Conservation (phyloP, 2,113 vertebrate species). For the Brachirus orientalis region DNA sequence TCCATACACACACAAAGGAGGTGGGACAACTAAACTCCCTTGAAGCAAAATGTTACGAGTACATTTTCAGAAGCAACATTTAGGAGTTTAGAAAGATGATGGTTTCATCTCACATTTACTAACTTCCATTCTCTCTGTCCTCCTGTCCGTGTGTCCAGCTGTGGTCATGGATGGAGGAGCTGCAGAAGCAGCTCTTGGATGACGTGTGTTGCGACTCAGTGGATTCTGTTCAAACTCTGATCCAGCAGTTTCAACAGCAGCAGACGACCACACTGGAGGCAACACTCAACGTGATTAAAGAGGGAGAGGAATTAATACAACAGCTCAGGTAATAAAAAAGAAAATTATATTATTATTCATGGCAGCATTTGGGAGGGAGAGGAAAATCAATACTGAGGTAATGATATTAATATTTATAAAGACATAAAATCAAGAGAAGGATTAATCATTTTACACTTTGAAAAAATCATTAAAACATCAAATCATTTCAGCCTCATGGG, state of each 20-base stretch:
- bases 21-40: conserved; percentile 86
- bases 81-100: too few species aligned
- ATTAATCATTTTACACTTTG: conserved; percentile 9
- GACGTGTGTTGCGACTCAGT: conserved; percentile 96
- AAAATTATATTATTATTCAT: not conserved
- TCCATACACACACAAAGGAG: conserved; percentile 99
- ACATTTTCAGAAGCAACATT: too few species aligned
- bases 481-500: not conserved
- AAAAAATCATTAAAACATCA: conserved; percentile 4
- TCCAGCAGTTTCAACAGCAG: conserved; percentile 98
- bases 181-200: conserved; percentile 97
- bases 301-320: conserved; percentile 97
- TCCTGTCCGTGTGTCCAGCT: conserved; percentile 78
- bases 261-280: conserved; percentile 96
- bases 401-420: conserved; percentile 13
- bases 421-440: conserved; percentile 4
- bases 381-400: not conserved
- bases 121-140: not conserved
- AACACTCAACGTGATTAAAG: conserved; percentile 97
- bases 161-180: conserved; percentile 99
- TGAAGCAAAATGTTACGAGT: too few species aligned
- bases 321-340: conserved; percentile 90
- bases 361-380: not conserved
- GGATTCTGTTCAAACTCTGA: conserved; percentile 95
- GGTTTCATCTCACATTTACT: conserved; percentile 77